Conservation (phyloP, 1,140 invertebrate genomes). For the Diachasmimorpha longicaudata region DNA sequence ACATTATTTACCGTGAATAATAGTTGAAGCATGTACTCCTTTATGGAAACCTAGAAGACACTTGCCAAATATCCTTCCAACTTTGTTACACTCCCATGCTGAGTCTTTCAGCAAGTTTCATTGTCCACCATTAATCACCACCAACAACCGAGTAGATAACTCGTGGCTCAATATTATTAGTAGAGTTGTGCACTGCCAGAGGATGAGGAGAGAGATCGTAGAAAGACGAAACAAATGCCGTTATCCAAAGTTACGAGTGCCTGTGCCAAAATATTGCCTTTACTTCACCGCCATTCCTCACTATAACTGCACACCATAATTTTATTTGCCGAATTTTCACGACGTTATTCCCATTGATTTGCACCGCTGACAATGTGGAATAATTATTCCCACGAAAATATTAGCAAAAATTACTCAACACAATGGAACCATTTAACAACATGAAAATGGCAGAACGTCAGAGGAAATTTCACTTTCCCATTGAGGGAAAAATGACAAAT, state of each 20-base stretch:
- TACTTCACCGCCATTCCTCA: neutral
- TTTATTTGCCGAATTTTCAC: neutral
- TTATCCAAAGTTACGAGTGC: constrained; percentile 21
- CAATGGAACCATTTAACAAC: too few relatives aligned
- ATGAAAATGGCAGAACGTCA: too few relatives aligned
- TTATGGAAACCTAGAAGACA: neutral
- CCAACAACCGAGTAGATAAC: constrained; percentile 13
- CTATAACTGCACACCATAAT: neutral
- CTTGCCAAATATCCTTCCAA: neutral
- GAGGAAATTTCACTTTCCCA: too few relatives aligned
- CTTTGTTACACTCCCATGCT: neutral
- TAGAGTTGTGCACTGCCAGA: neutral
- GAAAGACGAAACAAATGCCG: neutral
- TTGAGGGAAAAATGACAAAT: too few relatives aligned
- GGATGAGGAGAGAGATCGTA: neutral
- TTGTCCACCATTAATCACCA: neutral
- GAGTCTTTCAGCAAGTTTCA: neutral
- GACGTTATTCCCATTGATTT: too few relatives aligned
- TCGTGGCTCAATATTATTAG: constrained; percentile 17
- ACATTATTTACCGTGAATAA: neutral
- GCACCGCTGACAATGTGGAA: too few relatives aligned
- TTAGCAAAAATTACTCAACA: too few relatives aligned
- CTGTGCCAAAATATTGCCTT: neutral
- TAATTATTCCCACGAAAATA: too few relatives aligned
- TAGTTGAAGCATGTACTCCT: neutral